These are phyloP conservation scores for Cygnus olor DNA, from an alignment of 2,797 vertebrate genomes.

Conservation along the genomic window DNA sequence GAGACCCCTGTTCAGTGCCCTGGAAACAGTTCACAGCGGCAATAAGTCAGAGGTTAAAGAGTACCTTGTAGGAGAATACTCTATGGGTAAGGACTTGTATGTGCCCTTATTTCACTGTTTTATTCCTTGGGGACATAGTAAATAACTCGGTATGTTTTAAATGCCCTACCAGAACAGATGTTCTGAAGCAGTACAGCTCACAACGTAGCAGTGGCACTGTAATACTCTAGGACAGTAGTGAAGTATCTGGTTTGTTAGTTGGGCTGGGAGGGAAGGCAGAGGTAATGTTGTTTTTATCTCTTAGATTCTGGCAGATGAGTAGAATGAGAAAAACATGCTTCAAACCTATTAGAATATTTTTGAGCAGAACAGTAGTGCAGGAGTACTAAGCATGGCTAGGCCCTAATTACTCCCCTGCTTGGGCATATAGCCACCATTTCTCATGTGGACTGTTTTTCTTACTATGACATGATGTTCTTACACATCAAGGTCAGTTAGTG, in stretches of 20 bases:
- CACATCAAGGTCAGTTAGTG: neutral
- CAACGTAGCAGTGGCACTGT: neutral
- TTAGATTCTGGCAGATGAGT: neutral
- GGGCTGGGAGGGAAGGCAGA: neutral
- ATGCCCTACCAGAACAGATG: neutral
- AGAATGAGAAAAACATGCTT: neutral
- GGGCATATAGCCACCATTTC: neutral
- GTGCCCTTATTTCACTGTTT: neutral
- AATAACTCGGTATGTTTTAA: neutral
- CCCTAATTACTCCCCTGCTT: neutral
- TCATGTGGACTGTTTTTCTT: neutral
- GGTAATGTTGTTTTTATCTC: neutral
- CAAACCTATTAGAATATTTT: neutral
- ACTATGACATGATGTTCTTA: neutral
- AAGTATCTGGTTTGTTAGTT: neutral
- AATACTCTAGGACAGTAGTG: neutral
- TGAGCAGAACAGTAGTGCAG: neutral
- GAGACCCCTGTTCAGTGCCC: slow-evolving; percentile 95
- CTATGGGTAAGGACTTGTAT: slow-evolving; percentile 83
- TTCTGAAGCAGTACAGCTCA: neutral
- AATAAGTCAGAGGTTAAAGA: slow-evolving; percentile 91
- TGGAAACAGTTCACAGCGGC: slow-evolving; percentile 91
- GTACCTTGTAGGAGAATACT: slow-evolving; percentile 93
- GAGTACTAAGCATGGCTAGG: neutral
- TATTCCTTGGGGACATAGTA: neutral